Evolutionary conservation across 2,888 invertebrate species (phyloP).

Genomic region (Phortica okadai): DNA sequence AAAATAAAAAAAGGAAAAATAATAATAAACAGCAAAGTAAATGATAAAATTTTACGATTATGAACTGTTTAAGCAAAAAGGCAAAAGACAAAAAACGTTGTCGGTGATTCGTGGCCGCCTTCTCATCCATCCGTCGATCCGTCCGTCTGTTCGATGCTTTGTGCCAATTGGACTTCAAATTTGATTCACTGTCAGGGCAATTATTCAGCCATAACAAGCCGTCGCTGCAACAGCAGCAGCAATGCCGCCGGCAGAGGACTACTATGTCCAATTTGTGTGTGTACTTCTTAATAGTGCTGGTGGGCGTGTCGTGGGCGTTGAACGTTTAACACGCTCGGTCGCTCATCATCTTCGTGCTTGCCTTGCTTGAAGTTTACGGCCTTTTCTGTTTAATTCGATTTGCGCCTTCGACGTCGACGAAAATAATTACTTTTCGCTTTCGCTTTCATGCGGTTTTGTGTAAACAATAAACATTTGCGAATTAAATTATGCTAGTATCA

Average conservation of each 20-base stretch:
- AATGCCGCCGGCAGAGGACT: background rate
- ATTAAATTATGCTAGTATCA: slow-evolving; percentile 19
- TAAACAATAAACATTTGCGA: slow-evolving; percentile 39
- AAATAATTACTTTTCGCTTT: slow-evolving; percentile 17
- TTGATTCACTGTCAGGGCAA: slow-evolving; percentile 56
- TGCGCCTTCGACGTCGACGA: background rate
- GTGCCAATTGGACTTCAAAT: slow-evolving; percentile 1
- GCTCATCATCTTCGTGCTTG: background rate
- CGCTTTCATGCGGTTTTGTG: slow-evolving; percentile 17
- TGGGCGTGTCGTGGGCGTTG: slow-evolving; percentile 32
- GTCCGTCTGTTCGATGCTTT: background rate
- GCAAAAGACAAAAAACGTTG: slow-evolving; percentile 29
- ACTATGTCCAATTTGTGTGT: background rate
- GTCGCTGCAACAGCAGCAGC: slow-evolving; percentile 15
- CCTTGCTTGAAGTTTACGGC: background rate
- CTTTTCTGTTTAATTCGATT: slow-evolving; percentile 10
- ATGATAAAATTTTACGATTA: slow-evolving; percentile 58
- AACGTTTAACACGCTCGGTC: slow-evolving; percentile 44
- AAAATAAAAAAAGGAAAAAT: slow-evolving; percentile 14
- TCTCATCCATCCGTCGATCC: too few species aligned
- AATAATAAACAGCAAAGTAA: slow-evolving; percentile 48
- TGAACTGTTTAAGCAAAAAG: slow-evolving; percentile 54
- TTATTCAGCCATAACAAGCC: slow-evolving; percentile 49
- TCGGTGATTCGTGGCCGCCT: background rate
- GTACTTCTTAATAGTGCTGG: slow-evolving; percentile 26